phyloP scores from a whole-genome alignment of 1,140 invertebrate genomes.

The Neocloeon triangulifer region DNA sequence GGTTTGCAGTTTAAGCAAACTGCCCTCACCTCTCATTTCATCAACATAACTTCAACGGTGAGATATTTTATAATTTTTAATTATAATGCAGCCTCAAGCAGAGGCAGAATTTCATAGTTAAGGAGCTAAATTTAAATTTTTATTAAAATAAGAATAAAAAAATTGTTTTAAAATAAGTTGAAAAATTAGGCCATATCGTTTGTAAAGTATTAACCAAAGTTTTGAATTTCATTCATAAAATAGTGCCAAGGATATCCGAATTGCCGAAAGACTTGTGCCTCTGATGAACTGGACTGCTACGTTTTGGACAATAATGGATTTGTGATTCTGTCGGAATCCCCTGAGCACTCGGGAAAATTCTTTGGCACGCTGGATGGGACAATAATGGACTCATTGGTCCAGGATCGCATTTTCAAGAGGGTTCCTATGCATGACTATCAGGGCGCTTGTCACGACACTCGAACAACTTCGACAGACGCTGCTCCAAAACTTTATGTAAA shows the following conservation, averaged over 20 bases:
- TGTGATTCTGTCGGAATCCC: slow-evolving; percentile 70
- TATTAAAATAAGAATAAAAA: neutral
- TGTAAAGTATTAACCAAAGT: neutral
- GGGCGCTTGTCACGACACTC: slow-evolving; percentile 56
- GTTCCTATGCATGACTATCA: slow-evolving; percentile 73
- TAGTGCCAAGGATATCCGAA: slow-evolving; percentile 43
- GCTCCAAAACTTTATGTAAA: too few species aligned
- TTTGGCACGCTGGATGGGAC: slow-evolving; percentile 88
- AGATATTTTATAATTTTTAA: slow-evolving; percentile 12
- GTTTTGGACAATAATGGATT: slow-evolving; percentile 84
- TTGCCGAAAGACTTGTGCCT: slow-evolving; percentile 64
- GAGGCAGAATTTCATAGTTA: slow-evolving; percentile 1
- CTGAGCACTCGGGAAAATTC: slow-evolving; percentile 63
- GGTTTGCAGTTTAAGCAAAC: slow-evolving; percentile 67
- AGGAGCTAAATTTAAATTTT: neutral
- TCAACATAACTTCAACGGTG: slow-evolving; percentile 67
- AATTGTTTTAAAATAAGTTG: neutral
- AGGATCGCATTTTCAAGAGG: slow-evolving; percentile 70
- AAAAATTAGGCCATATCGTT: neutral
- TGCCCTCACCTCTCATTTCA: slow-evolving; percentile 54
- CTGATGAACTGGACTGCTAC: slow-evolving; percentile 71
- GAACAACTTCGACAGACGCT: slow-evolving; percentile 43
- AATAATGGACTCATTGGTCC: slow-evolving; percentile 79
- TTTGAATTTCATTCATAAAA: slow-evolving; percentile 10
- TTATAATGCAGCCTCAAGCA: too few species aligned